Conservation (phyloP, 1,140 invertebrate species). For the Drosophila biarmipes region DNA sequence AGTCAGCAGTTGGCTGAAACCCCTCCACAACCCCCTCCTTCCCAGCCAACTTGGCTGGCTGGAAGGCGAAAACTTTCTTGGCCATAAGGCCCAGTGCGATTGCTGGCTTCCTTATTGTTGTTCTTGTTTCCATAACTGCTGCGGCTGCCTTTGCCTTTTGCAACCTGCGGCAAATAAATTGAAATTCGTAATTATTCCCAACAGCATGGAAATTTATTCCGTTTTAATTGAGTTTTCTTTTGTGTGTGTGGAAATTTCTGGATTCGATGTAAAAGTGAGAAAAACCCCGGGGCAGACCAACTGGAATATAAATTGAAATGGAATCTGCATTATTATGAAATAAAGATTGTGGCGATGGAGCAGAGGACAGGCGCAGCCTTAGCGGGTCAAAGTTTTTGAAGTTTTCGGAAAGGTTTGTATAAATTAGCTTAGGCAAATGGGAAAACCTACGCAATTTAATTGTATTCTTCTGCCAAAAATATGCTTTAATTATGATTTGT, state of each 20-base stretch:
- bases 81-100: conserved; percentile 45
- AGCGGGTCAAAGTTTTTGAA: conserved; percentile 11
- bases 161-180: conserved; percentile 80
- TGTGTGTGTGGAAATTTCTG: conserved; percentile 60
- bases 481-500: neutral
- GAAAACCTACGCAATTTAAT: neutral
- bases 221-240: conserved; percentile 83
- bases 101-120: conserved; percentile 50
- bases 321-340: conserved; percentile 77
- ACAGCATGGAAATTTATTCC: conserved; percentile 80
- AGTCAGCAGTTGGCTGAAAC: conserved; percentile 13
- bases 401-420: conserved; percentile 16
- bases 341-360: conserved; percentile 37
- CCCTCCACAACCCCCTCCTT: neutral
- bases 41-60: neutral
- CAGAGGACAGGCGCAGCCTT: neutral
- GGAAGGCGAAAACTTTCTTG: conserved; percentile 56
- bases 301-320: conserved; percentile 69
- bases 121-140: conserved; percentile 48
- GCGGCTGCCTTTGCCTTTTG: conserved; percentile 64
- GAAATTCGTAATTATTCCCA: conserved; percentile 83
- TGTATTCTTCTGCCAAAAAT: neutral
- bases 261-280: conserved; percentile 49
- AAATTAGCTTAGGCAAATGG: conserved; percentile 29
- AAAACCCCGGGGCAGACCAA: conserved; percentile 35